Base-by-base conservation (phyloP, 2,797 vertebrate genomes). In the Coregonus suidteri region DNA sequence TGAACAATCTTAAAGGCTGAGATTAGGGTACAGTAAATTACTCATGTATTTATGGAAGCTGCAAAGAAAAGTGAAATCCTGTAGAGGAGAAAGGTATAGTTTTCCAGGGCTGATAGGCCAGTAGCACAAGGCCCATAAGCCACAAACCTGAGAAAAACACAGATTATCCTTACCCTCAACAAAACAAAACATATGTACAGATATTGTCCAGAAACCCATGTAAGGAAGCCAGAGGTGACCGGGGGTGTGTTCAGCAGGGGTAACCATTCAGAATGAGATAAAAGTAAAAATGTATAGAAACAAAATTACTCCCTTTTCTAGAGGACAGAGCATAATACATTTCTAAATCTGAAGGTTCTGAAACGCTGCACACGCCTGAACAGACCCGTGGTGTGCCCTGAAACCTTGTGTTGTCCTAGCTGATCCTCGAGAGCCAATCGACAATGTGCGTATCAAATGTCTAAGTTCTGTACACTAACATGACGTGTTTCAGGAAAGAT, bases 91-190 rank as follows among this genome's bases (percentile, higher is more conserved):
- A 85, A 85, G 83, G 88, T 87, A 78, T 82, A 85, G 83, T 81
- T 93, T 88, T 86, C 90, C 88, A 93, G 88, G 88, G 78, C 81
- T 86, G 82, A 88, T 72, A 74, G 87, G 93, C 94, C 94, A 93
- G 88, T 92, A 90, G 88, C 79, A 88, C 41, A 71, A 71, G 71
- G 85, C 86, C 84, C 51, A 35, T 4, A 83, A 83, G 83, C 85
- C 82, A 88, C 86, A 90, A 87, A 90, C 91, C 93, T 90, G 92
- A 92, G 90, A 90, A 92, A 92, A 75, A 87, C 82, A 82, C 75
- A 68, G 41, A 76, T 75, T 62, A 87, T 81, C 88, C 76, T 81
- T 75, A 88, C 75, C 89, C 81, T 88, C 80, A 83, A 90, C 77
- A 92, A 91, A 76, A 81, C 34, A 81, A 82, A 34, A 81, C 75